These are phyloP conservation scores for Tokudaia muenninki DNA, from an alignment of 2,797 vertebrate genomes.

Conservation along the genomic window DNA sequence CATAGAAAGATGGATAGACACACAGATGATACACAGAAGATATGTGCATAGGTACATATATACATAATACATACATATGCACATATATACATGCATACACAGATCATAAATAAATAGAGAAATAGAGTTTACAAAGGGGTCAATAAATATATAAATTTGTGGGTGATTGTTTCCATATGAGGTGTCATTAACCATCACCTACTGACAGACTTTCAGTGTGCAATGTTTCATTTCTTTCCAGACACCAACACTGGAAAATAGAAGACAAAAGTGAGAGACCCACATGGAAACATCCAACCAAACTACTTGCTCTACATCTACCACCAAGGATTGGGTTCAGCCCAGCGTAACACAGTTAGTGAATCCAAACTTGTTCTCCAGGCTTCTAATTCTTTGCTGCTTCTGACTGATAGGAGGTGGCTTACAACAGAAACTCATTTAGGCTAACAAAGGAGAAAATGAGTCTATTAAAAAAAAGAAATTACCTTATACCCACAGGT, in stretches of 20 bases:
- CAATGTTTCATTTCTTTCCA: background rate
- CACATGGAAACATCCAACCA: background rate
- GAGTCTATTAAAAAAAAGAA: background rate
- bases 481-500: background rate
- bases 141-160: background rate
- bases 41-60: background rate
- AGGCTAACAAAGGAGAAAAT: background rate
- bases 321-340: background rate
- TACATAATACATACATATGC: background rate
- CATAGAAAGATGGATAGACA: background rate
- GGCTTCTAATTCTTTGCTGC: background rate
- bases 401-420: background rate
- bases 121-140: background rate
- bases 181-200: background rate
- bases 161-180: background rate
- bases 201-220: background rate
- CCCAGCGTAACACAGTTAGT: background rate
- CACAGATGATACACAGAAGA: background rate
- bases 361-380: background rate
- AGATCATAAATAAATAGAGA: background rate
- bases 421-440: conserved; percentile 5
- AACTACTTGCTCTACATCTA: background rate
- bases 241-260: background rate
- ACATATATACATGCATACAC: background rate
- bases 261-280: background rate